Base-by-base conservation (phyloP, 2,888 invertebrate species). In the Arge pagana region DNA sequence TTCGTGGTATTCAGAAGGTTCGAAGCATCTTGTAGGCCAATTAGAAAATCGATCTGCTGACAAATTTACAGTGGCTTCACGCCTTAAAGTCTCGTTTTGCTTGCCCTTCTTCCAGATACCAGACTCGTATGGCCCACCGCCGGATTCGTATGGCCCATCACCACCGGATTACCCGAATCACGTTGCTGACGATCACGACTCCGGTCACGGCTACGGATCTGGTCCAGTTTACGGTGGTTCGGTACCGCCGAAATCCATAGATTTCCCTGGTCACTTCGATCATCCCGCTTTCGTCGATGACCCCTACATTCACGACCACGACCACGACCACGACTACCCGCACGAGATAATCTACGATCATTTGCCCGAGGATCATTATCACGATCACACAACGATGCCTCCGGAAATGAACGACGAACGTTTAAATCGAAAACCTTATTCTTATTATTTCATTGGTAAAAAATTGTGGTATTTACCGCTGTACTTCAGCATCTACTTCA, bases 401-500 rank as follows among this genome's bases (percentile, higher is more conserved):
- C 70, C 72, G 18, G 74, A 74, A 57, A 67, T 68, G 67, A 72
- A 70, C 51, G 75, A 76, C 45, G 67, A 75, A 42, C 64, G 76
- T 4, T 52, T 76, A 7, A 74, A 67, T 65, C 73, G 76, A 54
- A 61, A 70, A 41, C 74, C 78, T 0, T 87, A 85, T 78, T 87
- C 87, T 68, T 89, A 89, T 71, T 89, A 88, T 66, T 88, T 85
- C 66, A 79, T 89, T 54, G 88, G 88, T 2, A 83, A 86, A 62
- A 89, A 89, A 66, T 76, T 89, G 26, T 89, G 88, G 81, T 89
- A 88, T 67, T 78, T 89, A 55, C 89, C 89, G 0, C 73, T 89
- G 36, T 89, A 88, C 71, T 89, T 89, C 69, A 88, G 88, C 68
- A 85, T 88, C 10, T 89, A 79, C 57, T 79, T 79, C 58, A 74